Evolutionary conservation across 1,140 invertebrate genomes (phyloP).

Genomic region (Bicyclus anynana): DNA sequence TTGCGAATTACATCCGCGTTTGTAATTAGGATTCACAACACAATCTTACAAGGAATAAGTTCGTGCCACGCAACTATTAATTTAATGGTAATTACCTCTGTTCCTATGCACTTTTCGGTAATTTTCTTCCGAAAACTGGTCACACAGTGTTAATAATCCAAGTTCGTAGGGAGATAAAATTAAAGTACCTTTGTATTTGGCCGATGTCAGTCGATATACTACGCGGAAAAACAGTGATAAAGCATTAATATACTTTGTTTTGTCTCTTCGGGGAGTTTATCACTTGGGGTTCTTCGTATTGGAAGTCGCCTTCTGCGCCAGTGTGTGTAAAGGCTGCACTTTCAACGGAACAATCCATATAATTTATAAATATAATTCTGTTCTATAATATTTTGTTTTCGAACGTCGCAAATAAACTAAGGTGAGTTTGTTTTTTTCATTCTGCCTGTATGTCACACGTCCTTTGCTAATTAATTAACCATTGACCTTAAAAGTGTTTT

Average conservation of each 20-base stretch:
- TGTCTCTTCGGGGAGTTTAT: conserved; percentile 45
- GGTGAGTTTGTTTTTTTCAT: conserved; percentile 24
- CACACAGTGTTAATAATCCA: conserved; percentile 29
- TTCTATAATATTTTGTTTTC: neutral
- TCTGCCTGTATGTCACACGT: neutral
- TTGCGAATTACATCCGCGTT: neutral
- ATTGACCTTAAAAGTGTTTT: neutral
- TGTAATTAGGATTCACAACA: neutral
- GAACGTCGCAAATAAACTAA: conserved; percentile 17
- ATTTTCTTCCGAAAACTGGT: conserved; percentile 23
- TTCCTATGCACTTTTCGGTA: conserved; percentile 2
- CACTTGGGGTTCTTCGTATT: conserved; percentile 48
- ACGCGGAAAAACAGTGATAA: conserved; percentile 45
- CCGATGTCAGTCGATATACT: conserved; percentile 39
- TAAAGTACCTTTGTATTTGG: conserved; percentile 40
- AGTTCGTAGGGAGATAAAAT: conserved; percentile 43
- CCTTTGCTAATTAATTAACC: neutral
- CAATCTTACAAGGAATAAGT: conserved; percentile 2
- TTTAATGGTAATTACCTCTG: neutral
- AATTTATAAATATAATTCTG: neutral
- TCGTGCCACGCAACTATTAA: too few relatives aligned
- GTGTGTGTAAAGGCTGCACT: conserved; percentile 73
- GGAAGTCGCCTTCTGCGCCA: conserved; percentile 72
- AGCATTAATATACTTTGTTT: conserved; percentile 47
- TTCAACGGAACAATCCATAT: conserved; percentile 40